These are phyloP conservation scores for Sarcophaga rosellei DNA, from an alignment of 2,888 invertebrate genomes.

Conservation along the genomic window DNA sequence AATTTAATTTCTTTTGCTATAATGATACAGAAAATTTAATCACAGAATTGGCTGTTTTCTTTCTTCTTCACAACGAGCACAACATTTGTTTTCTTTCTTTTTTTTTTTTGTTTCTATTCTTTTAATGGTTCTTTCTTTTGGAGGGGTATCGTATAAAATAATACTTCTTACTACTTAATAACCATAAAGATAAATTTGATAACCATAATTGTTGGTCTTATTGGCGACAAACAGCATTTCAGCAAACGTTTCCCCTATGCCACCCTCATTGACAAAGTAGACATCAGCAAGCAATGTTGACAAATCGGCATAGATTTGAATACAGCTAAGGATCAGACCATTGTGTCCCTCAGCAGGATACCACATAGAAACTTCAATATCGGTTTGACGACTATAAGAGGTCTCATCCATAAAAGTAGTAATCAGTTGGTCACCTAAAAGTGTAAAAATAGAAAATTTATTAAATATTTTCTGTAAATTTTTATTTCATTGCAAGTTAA, in stretches of 20 bases:
- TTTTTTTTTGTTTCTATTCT: conserved; percentile 33
- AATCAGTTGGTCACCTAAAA: conserved; percentile 76
- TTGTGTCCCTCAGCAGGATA: conserved; percentile 73
- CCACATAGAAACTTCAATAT: conserved; percentile 74
- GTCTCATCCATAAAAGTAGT: conserved; percentile 73
- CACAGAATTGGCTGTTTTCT: conserved; percentile 45
- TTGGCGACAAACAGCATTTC: conserved; percentile 75
- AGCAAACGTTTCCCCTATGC: conserved; percentile 73
- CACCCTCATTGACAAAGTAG: conserved; percentile 73
- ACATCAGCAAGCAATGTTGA: conserved; percentile 73
- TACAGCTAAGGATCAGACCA: conserved; percentile 72
- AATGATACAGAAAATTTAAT: conserved; percentile 55
- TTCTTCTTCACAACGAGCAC: conserved; percentile 22
- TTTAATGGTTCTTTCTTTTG: conserved; percentile 33
- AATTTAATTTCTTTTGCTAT: conserved; percentile 20
- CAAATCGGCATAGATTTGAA: conserved; percentile 76
- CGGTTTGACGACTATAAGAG: conserved; percentile 73
- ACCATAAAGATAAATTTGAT: conserved; percentile 78
- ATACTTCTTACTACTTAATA: conserved; percentile 72
- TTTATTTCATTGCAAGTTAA: no score
- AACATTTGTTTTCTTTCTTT: conserved; percentile 33
- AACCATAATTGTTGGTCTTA: conserved; percentile 74
- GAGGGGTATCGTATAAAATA: neutral
- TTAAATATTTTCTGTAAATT: no score
- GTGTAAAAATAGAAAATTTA: no score